phyloP scores from a whole-genome alignment of 35 echinoderm and acorn worm species.

The Apostichopus californicus region DNA sequence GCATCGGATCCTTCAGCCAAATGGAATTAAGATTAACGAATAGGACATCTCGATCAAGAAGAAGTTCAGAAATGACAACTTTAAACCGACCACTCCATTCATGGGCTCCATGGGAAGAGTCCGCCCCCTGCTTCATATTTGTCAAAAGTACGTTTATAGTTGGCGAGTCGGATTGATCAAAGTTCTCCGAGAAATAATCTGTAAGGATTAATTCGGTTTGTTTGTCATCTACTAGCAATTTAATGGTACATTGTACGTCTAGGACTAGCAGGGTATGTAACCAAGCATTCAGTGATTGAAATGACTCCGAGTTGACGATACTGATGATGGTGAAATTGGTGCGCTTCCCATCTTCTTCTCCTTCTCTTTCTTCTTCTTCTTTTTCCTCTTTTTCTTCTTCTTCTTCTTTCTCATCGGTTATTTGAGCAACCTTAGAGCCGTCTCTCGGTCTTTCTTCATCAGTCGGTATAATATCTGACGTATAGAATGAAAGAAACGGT shows the following conservation, averaged over 20 bases:
- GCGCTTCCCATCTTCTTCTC: background rate
- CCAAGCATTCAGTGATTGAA: background rate
- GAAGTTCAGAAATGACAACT: conserved; percentile 5
- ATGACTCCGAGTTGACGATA: background rate
- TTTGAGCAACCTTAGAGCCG: too few relatives aligned
- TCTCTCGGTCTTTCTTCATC: too few relatives aligned
- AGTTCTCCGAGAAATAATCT: background rate
- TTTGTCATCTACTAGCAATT: background rate
- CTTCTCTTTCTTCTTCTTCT: too few relatives aligned
- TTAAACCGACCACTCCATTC: background rate
- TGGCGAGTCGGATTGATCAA: background rate
- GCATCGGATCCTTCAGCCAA: conserved; percentile 58
- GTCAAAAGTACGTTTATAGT: too few relatives aligned
- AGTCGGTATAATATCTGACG: too few relatives aligned
- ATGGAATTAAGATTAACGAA: conserved; percentile 41
- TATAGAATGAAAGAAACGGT: too few relatives aligned
- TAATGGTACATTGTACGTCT: background rate
- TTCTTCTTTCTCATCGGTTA: too few relatives aligned
- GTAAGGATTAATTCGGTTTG: background rate
- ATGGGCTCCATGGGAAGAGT: background rate
- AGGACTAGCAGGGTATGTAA: background rate
- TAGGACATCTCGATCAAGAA: conserved; percentile 24
- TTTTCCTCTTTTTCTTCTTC: too few relatives aligned
- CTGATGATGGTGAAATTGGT: background rate
- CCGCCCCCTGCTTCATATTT: background rate